phyloP scores from a whole-genome alignment of 2,797 vertebrate species.

The Cuculus canorus region DNA sequence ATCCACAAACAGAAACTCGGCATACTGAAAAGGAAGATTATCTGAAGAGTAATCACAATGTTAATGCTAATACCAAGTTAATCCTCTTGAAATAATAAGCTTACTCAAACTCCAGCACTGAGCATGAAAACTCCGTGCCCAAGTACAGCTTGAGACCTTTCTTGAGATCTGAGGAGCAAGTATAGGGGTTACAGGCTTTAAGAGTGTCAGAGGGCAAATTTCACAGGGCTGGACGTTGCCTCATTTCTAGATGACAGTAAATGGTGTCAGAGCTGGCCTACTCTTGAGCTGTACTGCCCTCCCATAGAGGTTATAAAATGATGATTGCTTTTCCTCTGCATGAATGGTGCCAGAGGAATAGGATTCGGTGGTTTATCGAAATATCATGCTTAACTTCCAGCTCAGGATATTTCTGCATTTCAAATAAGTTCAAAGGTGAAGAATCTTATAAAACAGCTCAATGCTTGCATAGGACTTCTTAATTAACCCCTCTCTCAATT shows the following conservation, averaged over 20 bases:
- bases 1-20: not conserved
- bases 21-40: not conserved
- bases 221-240: not conserved
- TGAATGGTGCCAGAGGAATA: not conserved
- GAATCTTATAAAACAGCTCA: not conserved
- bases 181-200: not conserved
- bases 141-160: not conserved
- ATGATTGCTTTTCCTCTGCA: not conserved
- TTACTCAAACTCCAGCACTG: not conserved
- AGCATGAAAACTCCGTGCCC: not conserved
- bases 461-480: not conserved
- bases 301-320: not conserved
- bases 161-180: not conserved
- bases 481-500: not conserved
- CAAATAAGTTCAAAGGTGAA: not conserved
- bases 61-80: not conserved
- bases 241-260: not conserved
- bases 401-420: not conserved
- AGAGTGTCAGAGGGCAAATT: not conserved
- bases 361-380: not conserved
- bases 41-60: not conserved
- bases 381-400: not conserved
- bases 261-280: not conserved
- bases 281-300: not conserved
- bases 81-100: conserved; percentile 20